Evolutionary conservation across 1,140 invertebrate genomes (phyloP).

Genomic region (Scaptodrosophila lebanonensis): DNA sequence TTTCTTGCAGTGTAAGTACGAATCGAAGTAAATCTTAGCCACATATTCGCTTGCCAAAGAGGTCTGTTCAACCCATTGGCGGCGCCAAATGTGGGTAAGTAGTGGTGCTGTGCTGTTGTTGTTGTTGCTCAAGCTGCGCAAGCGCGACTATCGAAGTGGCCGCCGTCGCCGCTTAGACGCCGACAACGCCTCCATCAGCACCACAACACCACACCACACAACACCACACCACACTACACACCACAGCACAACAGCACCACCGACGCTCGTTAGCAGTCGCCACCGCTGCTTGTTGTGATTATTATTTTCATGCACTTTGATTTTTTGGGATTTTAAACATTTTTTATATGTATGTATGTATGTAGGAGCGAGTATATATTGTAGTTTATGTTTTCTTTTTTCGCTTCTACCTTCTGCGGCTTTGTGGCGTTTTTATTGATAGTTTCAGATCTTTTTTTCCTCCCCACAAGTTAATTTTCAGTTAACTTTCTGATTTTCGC

Average conservation of each 20-base stretch:
- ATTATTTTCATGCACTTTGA: constrained; percentile 77
- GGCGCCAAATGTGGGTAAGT: constrained; percentile 73
- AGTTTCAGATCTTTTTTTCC: constrained; percentile 63
- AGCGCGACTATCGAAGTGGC: too few relatives aligned
- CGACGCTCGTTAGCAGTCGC: not conserved
- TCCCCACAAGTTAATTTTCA: constrained; percentile 72
- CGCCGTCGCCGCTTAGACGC: too few relatives aligned
- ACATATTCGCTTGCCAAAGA: too few relatives aligned
- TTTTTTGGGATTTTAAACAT: constrained; percentile 76
- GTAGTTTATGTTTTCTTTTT: constrained; percentile 56
- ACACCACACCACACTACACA: too few relatives aligned
- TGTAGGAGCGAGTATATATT: too few relatives aligned
- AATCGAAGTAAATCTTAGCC: too few relatives aligned
- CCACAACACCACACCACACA: too few relatives aligned
- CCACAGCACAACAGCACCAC: not conserved
- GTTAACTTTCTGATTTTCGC: constrained; percentile 77
- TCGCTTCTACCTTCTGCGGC: constrained; percentile 30
- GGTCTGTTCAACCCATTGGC: constrained; percentile 18
- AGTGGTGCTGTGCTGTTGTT: constrained; percentile 22
- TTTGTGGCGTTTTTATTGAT: constrained; percentile 55
- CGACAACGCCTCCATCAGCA: too few relatives aligned
- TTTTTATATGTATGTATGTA: constrained; percentile 21
- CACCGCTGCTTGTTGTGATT: constrained; percentile 46
- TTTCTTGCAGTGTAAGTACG: too few relatives aligned
- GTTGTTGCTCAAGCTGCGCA: too few relatives aligned